These are phyloP conservation scores for Bombus affinis DNA, from an alignment of 1,140 invertebrate genomes.

Conservation along the genomic window DNA sequence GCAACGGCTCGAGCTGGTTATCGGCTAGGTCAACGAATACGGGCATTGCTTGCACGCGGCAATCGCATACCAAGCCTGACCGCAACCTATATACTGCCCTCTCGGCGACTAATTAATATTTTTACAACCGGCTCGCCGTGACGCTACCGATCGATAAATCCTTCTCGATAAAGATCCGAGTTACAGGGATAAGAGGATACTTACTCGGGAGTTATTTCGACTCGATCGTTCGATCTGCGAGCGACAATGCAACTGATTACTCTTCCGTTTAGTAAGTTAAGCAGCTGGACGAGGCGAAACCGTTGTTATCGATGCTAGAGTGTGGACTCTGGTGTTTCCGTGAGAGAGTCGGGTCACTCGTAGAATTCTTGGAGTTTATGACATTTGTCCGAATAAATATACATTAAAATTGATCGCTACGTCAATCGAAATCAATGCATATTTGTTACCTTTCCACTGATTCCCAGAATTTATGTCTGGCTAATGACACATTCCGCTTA, in stretches of 20 bases:
- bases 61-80: conserved; percentile 54
- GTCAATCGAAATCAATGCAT: too few species aligned
- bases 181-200: conserved; percentile 1
- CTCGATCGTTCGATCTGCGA: not conserved
- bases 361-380: not conserved
- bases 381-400: not conserved
- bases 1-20: conserved; percentile 52
- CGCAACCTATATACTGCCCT: conserved; percentile 60
- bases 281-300: not conserved
- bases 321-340: too few species aligned
- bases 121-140: conserved; percentile 39
- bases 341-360: too few species aligned
- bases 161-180: not conserved
- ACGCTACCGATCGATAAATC: conserved; percentile 20
- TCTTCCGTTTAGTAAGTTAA: not conserved
- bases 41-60: conserved; percentile 34
- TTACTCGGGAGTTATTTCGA: not conserved
- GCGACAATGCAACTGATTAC: not conserved
- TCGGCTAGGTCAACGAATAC: conserved; percentile 59
- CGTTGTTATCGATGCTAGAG: not conserved
- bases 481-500: not conserved
- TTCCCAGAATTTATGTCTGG: not conserved
- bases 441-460: not conserved
- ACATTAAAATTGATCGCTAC: too few species aligned
- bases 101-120: conserved; percentile 70